Conservation (phyloP, 2,797 vertebrate species). For the Malurus splendens region DNA sequence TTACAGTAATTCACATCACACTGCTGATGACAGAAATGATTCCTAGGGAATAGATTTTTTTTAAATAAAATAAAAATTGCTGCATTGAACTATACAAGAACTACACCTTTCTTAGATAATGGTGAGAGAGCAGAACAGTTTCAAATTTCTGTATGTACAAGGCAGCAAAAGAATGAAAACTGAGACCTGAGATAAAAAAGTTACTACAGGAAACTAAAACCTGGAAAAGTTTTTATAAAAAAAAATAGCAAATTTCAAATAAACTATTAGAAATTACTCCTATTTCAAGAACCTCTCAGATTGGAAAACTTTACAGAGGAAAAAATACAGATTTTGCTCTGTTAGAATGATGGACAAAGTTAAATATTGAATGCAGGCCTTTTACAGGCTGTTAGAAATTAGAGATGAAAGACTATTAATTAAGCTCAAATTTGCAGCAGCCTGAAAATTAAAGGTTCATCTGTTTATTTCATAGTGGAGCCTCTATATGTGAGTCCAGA, state of each 20-base stretch:
- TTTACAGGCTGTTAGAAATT: not conserved
- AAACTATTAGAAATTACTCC: not conserved
- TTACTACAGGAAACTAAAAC: not conserved
- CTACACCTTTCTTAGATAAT: not conserved
- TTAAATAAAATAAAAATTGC: too few relatives aligned
- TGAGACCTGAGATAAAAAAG: not conserved
- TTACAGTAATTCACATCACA: not conserved
- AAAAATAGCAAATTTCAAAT: not conserved
- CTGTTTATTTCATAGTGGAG: not conserved
- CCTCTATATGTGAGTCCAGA: not conserved
- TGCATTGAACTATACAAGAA: not conserved
- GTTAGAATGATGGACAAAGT: not conserved
- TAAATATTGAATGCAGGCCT: not conserved
- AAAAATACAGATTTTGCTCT: not conserved
- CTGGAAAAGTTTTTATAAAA: not conserved
- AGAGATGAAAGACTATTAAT: not conserved
- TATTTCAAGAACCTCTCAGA: not conserved
- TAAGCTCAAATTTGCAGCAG: not conserved
- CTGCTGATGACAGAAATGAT: not conserved
- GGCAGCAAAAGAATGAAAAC: not conserved
- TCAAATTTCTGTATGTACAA: not conserved
- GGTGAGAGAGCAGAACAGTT: not conserved
- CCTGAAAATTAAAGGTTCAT: not conserved
- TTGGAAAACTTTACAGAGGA: not conserved
- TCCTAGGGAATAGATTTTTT: not conserved